phyloP scores from a whole-genome alignment of 2,888 invertebrate species.

The Eustalomyia histrio region DNA sequence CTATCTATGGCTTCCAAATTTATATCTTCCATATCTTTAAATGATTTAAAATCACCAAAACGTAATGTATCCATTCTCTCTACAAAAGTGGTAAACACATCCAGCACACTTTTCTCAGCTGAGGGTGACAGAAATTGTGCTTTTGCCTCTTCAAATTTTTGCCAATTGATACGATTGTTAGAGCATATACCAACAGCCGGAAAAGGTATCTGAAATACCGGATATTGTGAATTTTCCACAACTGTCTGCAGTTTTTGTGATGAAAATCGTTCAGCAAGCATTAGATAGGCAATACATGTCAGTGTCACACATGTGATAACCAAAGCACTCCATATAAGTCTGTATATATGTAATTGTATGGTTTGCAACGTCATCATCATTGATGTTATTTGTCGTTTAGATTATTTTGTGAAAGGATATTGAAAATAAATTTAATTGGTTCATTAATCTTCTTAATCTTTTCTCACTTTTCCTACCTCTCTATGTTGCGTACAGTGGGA shows the following conservation, averaged over 20 bases:
- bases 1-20: conserved; percentile 73
- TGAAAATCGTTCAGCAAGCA: conserved; percentile 72
- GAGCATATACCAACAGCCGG: conserved; percentile 77
- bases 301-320: conserved; percentile 71
- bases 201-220: conserved; percentile 75
- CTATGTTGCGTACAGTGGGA: conserved; percentile 71
- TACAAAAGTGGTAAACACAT: conserved; percentile 71
- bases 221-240: conserved; percentile 77
- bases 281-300: conserved; percentile 69
- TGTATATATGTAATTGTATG: conserved; percentile 43
- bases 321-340: conserved; percentile 74
- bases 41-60: conserved; percentile 72
- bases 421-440: conserved; percentile 49
- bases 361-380: background rate
- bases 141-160: conserved; percentile 71
- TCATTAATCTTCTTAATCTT: conserved; percentile 6
- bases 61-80: conserved; percentile 72
- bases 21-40: conserved; percentile 71
- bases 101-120: conserved; percentile 66
- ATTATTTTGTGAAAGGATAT: conserved; percentile 41
- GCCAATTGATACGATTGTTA: conserved; percentile 77
- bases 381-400: background rate
- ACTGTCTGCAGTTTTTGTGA: conserved; percentile 75
- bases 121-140: conserved; percentile 71
- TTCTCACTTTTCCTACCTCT: conserved; percentile 69